Percentiles rank a stretch among this genome's conserved stretches.
Evolutionary conservation across 2,888 invertebrate species (phyloP).

Genomic region (Acleris holmiana): DNA sequence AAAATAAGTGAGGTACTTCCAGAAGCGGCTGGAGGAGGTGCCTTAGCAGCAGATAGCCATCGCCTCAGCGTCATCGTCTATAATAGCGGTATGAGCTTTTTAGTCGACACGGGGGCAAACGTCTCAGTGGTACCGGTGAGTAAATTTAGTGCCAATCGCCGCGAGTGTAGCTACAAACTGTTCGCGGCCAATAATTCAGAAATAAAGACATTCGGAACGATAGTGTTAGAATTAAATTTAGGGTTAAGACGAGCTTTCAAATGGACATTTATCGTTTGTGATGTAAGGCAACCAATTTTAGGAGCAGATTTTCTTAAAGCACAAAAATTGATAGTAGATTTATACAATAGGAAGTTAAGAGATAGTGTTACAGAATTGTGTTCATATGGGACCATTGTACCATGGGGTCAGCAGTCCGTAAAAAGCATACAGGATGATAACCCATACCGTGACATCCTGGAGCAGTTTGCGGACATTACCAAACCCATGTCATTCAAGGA

Average conservation of each 20-base stretch:
- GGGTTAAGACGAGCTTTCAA: background rate
- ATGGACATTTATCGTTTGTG: background rate
- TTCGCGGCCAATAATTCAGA: conserved; percentile 2
- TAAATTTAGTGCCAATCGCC: background rate
- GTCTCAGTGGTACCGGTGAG: background rate
- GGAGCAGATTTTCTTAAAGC: conserved; percentile 1
- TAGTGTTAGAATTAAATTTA: background rate
- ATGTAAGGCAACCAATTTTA: conserved; percentile 5
- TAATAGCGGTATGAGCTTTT: conserved; percentile 3
- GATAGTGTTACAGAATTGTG: conserved; percentile 1
- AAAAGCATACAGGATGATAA: background rate
- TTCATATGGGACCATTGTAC: background rate
- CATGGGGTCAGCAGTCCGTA: too few species aligned
- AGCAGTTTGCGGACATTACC: background rate
- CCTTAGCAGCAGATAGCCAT: background rate
- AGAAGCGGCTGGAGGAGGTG: background rate
- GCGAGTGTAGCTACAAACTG: conserved; percentile 1
- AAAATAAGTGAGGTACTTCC: background rate
- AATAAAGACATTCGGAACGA: conserved; percentile 5
- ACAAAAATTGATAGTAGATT: background rate
- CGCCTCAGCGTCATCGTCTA: background rate
- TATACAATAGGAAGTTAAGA: background rate
- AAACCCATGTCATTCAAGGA: conserved; percentile 9
- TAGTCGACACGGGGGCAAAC: background rate
- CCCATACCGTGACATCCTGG: background rate